Base-by-base conservation (phyloP, 2,888 invertebrate species). In the Ennomos quercinarius region DNA sequence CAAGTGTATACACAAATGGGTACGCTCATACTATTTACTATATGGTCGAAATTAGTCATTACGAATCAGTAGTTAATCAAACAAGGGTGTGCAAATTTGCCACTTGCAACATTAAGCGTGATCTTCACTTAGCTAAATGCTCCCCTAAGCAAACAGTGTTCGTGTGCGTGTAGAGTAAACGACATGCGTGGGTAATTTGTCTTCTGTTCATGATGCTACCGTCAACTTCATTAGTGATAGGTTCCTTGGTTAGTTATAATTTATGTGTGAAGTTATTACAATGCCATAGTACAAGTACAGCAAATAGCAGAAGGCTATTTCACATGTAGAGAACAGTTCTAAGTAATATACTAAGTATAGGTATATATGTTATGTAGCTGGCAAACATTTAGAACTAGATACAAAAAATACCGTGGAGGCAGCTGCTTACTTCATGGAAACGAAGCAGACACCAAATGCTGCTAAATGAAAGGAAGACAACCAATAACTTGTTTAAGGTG, bases 131-230 rank as follows among this genome's bases (percentile, higher is more conserved):
- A 67, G 67, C 70, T 72, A 76, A 77, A 69, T 66, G 71, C 66
- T 75, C 72, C 73, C 76, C 72, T 74, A 63, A 57, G 73, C 65
- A 78, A 78, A 78, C 72, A 77, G 41, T 70, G 68, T 66, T 66
- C 64, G 61, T 65, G 59, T 66, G 68, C 65, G 61, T 67, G 65
- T 68, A 57, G n/a, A 69, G 65, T 67, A 72, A 73, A 55, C 63
- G 61, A 57, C 61, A 68, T 66, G 68, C 64, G 59, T 53, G 42
- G 42, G 65, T 55, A 63, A 65, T 67, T 62, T 59, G 57, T 67
- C 63, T 60, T 60, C 45, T 44, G 56, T 63, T 60, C 63, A 63
- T 64, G 59, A 63, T 61, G 49, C 57, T 55, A 54, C 37, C 46
- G 47, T 12, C 41, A 36, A 12, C 36, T 35, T 10, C 27, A 5